Evolutionary conservation across 2,888 invertebrate species (phyloP).

Genomic region (Anoncus sp.): DNA sequence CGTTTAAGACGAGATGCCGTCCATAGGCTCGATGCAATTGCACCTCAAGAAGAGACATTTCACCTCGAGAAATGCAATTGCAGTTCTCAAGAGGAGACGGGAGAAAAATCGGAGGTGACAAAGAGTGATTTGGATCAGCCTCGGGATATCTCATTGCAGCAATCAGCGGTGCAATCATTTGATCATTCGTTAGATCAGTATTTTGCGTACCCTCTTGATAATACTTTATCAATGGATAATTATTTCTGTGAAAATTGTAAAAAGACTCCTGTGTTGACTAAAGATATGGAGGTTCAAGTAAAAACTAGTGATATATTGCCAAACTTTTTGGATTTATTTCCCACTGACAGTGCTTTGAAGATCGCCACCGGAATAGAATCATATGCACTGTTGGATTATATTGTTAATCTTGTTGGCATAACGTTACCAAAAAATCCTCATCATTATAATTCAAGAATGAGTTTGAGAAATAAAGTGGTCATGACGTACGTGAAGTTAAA

Average conservation of each 20-base stretch:
- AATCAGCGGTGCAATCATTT: slow-evolving; percentile 18
- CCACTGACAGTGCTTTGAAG: slow-evolving; percentile 11
- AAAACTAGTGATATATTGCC: slow-evolving; percentile 16
- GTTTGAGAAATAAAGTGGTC: slow-evolving; percentile 26
- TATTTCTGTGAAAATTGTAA: slow-evolving; percentile 12
- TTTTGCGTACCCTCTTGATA: slow-evolving; percentile 19
- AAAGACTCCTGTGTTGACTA: slow-evolving; percentile 3
- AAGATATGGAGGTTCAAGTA: slow-evolving; percentile 26
- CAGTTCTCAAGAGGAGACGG: slow-evolving; percentile 24
- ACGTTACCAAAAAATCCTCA: slow-evolving; percentile 23
- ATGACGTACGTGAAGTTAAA: slow-evolving; percentile 32
- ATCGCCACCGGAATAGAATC: slow-evolving; percentile 31
- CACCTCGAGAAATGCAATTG: slow-evolving; percentile 11
- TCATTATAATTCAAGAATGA: slow-evolving; percentile 39
- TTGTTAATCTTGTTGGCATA: slow-evolving; percentile 16
- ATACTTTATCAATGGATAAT: slow-evolving; percentile 12
- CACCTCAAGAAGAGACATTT: slow-evolving; percentile 28
- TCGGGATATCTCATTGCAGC: slow-evolving; percentile 25
- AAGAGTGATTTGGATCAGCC: slow-evolving; percentile 28
- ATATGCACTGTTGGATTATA: slow-evolving; percentile 7
- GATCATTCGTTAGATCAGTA: slow-evolving; percentile 28
- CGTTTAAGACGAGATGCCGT: slow-evolving; percentile 24
- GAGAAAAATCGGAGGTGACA: slow-evolving; percentile 28
- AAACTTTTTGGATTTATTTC: slow-evolving; percentile 20
- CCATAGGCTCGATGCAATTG: slow-evolving; percentile 31